Evolutionary conservation across 2,113 vertebrate species (phyloP), one percentile per base, ranked within the genome.

Genomic region (Aptenodytes patagonicus): DNA sequence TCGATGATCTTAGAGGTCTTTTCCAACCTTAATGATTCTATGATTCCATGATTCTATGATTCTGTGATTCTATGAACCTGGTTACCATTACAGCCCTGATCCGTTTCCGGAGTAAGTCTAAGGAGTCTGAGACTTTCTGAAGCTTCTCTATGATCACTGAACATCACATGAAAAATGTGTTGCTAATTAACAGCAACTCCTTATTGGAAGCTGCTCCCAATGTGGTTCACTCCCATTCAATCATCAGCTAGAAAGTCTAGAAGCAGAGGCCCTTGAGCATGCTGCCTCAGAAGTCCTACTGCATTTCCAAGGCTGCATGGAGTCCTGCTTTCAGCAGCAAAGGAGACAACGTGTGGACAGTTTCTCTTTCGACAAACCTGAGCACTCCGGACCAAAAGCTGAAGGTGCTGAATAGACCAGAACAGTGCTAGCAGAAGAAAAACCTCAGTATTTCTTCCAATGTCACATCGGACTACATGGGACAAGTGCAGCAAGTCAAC

Each of bases 271-370:
- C 36, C 46, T 76, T 42, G 40, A 46, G 52, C 62, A 34, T 14
- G 62, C 26, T 90, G 61, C 70, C 70, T 76, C 5, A 11, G 76
- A 52, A 78, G 15, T 12, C 25, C 47, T 84, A 18, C 26, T 87
- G 36, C 46, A 77, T 60, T 87, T 72, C 58, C 83, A 68, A 69
- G 68, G 42, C 42, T 78, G 54, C 42, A 22, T 2, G 0, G 57
- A 49, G 17, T 60, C 72, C 77, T 80, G 83, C 58, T 46, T 76
- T 65, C 3, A 0, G 19, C 38, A 83, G 68, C 5, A 11, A n/a
- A 31, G 44, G 17, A 49, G 13, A 29, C 65, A 52, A 26, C 0
- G 0, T 4, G 11, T 52, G 68, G 28, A 31, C 16, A 69, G 40
- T 12, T 86, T 62, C 42, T 49, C 22, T 49, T 71, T 24, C 2